Evolutionary conservation across 2,888 invertebrate species (phyloP).

Genomic region (Coelinius sp.): DNA sequence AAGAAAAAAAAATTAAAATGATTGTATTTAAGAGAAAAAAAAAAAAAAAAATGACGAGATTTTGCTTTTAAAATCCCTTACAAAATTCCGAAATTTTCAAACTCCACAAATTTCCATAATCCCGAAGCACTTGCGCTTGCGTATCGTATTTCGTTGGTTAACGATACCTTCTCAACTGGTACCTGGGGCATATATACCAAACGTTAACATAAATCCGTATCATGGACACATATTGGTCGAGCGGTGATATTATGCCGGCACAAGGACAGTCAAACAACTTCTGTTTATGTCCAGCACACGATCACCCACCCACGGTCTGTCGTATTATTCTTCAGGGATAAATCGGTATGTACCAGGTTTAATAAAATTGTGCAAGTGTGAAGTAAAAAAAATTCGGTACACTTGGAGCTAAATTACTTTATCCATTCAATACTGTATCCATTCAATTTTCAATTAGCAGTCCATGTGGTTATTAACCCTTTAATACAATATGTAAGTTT

Average conservation of each 20-base stretch:
- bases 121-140: slow-evolving; percentile 28
- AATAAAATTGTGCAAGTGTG: slow-evolving; percentile 11
- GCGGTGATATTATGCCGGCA: neutral
- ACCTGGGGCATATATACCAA: neutral
- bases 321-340: neutral
- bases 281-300: neutral
- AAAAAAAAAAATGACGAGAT: slow-evolving; percentile 1
- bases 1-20: neutral
- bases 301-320: neutral
- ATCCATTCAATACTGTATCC: no score
- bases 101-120: slow-evolving; percentile 35
- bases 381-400: neutral
- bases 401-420: neutral
- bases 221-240: neutral
- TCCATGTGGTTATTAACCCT: no score
- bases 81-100: neutral
- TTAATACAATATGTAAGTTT: no score
- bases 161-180: slow-evolving; percentile 16
- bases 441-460: no score
- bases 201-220: slow-evolving; percentile 23
- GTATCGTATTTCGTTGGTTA: slow-evolving; percentile 31
- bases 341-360: slow-evolving; percentile 18
- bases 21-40: no score
- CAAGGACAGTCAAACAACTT: slow-evolving; percentile 9
- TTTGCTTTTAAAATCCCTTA: slow-evolving; percentile 11